Base-by-base conservation (phyloP, 2,888 invertebrate species). In the Andrena marginata region DNA sequence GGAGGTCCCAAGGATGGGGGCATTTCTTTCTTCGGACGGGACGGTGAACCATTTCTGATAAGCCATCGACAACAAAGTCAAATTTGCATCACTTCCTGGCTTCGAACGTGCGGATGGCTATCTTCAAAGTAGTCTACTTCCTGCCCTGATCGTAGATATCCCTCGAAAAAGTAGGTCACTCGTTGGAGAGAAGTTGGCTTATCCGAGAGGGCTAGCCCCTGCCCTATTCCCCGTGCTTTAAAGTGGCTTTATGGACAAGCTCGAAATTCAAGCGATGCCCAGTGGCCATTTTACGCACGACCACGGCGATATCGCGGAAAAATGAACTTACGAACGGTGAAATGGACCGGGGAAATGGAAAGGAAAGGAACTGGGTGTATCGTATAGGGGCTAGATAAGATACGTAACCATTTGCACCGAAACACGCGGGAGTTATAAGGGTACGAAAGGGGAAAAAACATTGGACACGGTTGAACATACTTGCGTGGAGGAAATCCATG, bases 321-420 rank as follows among this genome's bases (percentile, higher is more conserved):
- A 84, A 88, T 84, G 89, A 79, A 88, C 85, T 85, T 78, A 70
- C 62, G 77, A 79, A 63, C 72, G 78, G 72, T 74, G 82, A 80
- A 77, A 72, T 65, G 82, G 71, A 82, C 77, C 78, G 75, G 71
- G 23, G 87, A 85, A 72, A 80, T 75, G 80, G 73, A 75, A 72
- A 65, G 77, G 74, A 56, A 73, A 71, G 73, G 71, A 70, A 35
- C 64, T 69, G 62, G 42, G 35, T 63, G 77, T 77, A 73, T 78
- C 78, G 78, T 69, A 74, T 54, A 72, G 63, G 69, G 62, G 63
- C 76, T 49, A 85, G 85, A 89, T 89, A 89, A 87, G 78, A 63
- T 71, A 74, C 80, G 75, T 76, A 79, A 85, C 79, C 83, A 71
- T 89, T 85, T 78, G 73, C 82, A 65, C 83, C 68, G 59, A 68